Evolutionary conservation across 1,140 invertebrate genomes (phyloP), one percentile per base, ranked within the genome.

Genomic region (Heterodera schachtii): DNA sequence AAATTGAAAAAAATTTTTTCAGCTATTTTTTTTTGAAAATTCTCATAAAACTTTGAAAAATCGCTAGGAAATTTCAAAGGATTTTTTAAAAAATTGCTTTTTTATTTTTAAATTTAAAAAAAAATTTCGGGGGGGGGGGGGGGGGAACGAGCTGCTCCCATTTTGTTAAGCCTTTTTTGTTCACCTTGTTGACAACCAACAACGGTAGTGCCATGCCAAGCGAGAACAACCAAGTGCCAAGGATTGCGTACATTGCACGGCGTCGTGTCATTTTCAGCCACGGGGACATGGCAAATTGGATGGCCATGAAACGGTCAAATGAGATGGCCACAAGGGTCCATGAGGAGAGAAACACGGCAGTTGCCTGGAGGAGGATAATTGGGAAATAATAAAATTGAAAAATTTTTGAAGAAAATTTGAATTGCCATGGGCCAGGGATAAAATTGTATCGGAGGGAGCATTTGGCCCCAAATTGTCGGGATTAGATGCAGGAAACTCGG

Each of bases 311-410:
- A 57, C 83, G 84, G 75, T 84, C 83, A 77, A 84, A 84, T 69
- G 86, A 88, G 78, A 87, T 89, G 9, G 87, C 88, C n/a, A 89
- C 88, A 11, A 89, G 81, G 1, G 89, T 89, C 89, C 89, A 89
- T 0, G 88, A 88, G 67, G 84, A 86, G 21, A 89, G 77, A 80
- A 89, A 90, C 8, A 89, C 88, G 3, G 88, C 87, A 64, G 85
- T 84, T 16, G 87, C 88, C 83, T 89, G 43, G 13, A 78, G 69
- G 11, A n/a, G 57, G 31, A 21, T 7, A 73, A 49, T 74, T 74
- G 57, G 13, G 43, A 21, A 31, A 44, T 9, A 21, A 8, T 8
- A 44, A 74, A 19, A 46, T 76, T 76, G 16, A 57, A 76, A 44
- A 77, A 16, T n/a, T 49, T 52, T n/a, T 21, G 19, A 19, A 43